Conservation (phyloP, 2,797 vertebrate genomes). For the Arnoldichthys spilopterus region DNA sequence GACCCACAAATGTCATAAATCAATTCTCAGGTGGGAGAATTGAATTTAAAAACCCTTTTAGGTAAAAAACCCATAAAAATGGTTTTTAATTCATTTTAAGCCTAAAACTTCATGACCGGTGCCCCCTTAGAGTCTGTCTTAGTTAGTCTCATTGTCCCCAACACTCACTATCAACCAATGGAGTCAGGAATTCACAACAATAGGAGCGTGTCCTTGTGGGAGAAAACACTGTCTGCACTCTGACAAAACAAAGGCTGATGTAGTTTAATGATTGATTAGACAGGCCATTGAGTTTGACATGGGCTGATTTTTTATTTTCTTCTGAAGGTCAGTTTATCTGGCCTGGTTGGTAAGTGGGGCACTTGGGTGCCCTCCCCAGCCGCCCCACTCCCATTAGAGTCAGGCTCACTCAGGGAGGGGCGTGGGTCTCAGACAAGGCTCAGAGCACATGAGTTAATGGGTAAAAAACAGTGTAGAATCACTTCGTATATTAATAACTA, state of each 20-base stretch:
- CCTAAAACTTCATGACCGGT: no score
- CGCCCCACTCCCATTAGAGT: background rate
- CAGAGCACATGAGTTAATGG: background rate
- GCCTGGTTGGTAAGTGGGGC: conserved; percentile 59
- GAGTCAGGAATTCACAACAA: background rate
- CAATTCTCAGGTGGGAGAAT: no score
- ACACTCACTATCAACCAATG: background rate
- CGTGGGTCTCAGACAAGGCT: background rate
- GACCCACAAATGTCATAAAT: no score
- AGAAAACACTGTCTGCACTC: background rate
- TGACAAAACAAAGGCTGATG: conserved; percentile 53
- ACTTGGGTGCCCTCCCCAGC: conserved; percentile 47
- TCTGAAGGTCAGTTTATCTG: conserved; percentile 24
- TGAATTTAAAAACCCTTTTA: no score
- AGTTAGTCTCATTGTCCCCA: background rate
- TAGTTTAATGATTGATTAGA: conserved; percentile 31
- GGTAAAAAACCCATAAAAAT: no score
- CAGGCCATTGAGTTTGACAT: conserved; percentile 16
- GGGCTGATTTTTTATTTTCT: background rate
- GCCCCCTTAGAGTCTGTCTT: no score
- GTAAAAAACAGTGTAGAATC: no score
- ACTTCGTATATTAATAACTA: no score
- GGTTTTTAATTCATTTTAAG: no score
- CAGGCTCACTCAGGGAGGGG: background rate
- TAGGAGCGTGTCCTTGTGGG: conserved; percentile 22